phyloP scores from a whole-genome alignment of 2,113 vertebrate genomes.

The Gorsachius goisagi region DNA sequence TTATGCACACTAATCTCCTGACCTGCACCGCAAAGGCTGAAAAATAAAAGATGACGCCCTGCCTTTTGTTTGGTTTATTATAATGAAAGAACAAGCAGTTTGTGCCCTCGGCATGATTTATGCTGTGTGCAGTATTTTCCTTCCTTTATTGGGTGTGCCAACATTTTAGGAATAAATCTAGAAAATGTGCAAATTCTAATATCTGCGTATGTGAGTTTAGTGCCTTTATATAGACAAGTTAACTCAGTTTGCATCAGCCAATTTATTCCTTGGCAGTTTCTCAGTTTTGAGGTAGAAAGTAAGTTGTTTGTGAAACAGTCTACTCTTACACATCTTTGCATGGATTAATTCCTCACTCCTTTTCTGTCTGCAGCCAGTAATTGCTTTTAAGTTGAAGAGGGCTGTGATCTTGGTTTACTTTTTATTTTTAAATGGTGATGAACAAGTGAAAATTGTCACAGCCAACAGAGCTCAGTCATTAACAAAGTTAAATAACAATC shows the following conservation, averaged over 20 bases:
- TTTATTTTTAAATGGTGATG: not conserved
- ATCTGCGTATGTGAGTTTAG: not conserved
- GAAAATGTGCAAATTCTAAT: constrained; percentile 6
- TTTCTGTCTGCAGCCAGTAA: constrained; percentile 8
- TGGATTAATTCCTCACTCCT: constrained; percentile 45
- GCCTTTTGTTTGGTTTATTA: not conserved
- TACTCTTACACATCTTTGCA: not conserved
- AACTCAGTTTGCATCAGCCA: not conserved
- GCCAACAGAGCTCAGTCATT: constrained; percentile 2
- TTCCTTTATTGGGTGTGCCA: not conserved
- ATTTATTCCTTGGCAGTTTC: constrained; percentile 45
- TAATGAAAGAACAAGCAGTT: not conserved
- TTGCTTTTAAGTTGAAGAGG: not conserved
- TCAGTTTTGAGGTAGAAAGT: constrained; percentile 25
- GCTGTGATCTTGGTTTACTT: not conserved
- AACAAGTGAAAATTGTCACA: constrained; percentile 4
- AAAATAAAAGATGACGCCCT: not conserved
- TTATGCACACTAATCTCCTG: not conserved
- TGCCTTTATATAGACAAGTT: constrained; percentile 18
- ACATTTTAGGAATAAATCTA: constrained; percentile 26
- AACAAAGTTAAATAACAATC: constrained; percentile 14
- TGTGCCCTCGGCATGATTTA: not conserved
- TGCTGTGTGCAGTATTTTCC: not conserved
- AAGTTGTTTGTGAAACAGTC: not conserved
- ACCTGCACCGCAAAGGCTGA: not conserved